These are phyloP conservation scores for Trogon melanurus DNA, from an alignment of 2,113 vertebrate genomes.

Conservation along the genomic window DNA sequence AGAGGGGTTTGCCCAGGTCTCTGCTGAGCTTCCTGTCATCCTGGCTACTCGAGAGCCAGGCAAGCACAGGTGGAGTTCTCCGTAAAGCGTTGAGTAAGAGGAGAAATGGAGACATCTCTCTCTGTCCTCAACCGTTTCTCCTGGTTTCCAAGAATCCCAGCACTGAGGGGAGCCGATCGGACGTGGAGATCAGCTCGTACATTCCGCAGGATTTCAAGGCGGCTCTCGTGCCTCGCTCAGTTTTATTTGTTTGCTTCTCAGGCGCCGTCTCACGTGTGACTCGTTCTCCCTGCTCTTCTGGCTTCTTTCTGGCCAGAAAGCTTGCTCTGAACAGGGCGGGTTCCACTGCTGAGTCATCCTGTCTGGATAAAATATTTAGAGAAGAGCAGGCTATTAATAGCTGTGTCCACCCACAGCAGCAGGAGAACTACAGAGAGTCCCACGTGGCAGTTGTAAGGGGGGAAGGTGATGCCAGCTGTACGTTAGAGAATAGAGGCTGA, in stretches of 20 bases:
- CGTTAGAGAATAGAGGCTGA: neutral
- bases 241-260: neutral
- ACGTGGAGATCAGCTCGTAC: neutral
- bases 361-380: neutral
- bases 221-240: neutral
- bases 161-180: neutral
- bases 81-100: neutral
- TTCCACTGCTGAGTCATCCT: slow-evolving; percentile 14
- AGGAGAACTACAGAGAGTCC: neutral
- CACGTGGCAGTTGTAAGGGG: neutral
- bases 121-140: neutral
- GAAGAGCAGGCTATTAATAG: slow-evolving; percentile 46
- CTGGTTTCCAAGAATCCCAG: neutral
- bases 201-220: neutral
- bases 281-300: neutral
- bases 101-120: neutral
- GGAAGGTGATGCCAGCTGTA: neutral
- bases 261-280: neutral
- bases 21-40: rapidly evolving
- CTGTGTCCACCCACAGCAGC: neutral
- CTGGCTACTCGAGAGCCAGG: neutral
- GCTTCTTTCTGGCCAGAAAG: neutral
- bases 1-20: neutral
- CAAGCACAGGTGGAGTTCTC: neutral
- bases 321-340: neutral